Evolutionary conservation across 2,113 vertebrate species (phyloP), one percentile per base, ranked within the genome.

Genomic region (Suncus etruscus): DNA sequence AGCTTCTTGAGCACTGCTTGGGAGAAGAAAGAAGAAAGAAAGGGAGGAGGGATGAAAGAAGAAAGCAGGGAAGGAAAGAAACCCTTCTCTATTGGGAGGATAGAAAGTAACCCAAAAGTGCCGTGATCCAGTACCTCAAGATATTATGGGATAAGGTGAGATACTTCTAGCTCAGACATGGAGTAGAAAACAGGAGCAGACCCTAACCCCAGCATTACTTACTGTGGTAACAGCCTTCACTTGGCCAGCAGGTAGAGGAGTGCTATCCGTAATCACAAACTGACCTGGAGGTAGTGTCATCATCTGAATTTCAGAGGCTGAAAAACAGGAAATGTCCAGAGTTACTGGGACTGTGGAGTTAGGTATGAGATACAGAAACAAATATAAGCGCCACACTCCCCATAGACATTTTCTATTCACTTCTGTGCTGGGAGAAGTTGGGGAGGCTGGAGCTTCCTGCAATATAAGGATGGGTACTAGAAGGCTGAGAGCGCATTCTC

Each of bases 251-350:
- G 98, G 98, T 73, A 98, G 99, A 0, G 99, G 99, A 1, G 98
- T 97, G 0, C 99, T 97, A 92, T 99, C 99, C n/a, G 99, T 98
- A 16, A 99, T 99, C 95, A 99, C 99, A 0, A 99, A 99, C 95
- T 99, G 99, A 48, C 99, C 96, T 11, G 99, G 99, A 47, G 99
- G 99, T 85, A 99, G 98, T 32, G 99, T 95, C 99, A 99, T 99
- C 99, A 99, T 99, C 97, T 99, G 99, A 96, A 99, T 99, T 97
- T 99, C 99, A 9, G 99, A 99, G 1, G 99, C 99, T 99, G 95
- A 68, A 95, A 95, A 47, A 93, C 1, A 83, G 11, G 90, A 97
- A 95, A 81, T 73, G 93, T 15, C 65, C 48, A 89, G 2, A 76
- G 80, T 87, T 90, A 82, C 68, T 78, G 87, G 63, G 58, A 20